Conservation (phyloP, 1,140 invertebrate species). For the Uloborus diversus region DNA sequence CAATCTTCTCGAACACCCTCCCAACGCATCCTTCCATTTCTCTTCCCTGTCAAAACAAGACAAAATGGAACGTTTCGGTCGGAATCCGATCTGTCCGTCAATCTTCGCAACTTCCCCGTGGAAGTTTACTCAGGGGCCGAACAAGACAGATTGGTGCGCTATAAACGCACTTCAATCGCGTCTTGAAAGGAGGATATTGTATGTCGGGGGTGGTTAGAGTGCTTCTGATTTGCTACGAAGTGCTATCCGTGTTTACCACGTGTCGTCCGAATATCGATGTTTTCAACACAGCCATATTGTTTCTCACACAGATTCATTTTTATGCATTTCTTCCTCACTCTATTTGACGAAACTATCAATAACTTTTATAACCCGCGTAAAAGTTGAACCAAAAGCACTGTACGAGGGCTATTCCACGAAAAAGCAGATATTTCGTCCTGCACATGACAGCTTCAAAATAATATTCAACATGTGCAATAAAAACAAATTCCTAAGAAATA, state of each 20-base stretch:
- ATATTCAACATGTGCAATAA: too few relatives aligned
- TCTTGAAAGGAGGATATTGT: not conserved
- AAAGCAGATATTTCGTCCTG: too few relatives aligned
- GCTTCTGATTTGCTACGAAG: not conserved
- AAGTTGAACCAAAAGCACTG: too few relatives aligned
- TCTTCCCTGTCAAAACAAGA: not conserved
- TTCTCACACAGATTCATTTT: too few relatives aligned
- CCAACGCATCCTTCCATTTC: not conserved
- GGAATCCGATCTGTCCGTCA: not conserved
- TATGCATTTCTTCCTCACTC: too few relatives aligned
- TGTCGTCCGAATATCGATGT: not conserved
- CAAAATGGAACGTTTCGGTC: not conserved
- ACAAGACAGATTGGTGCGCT: not conserved
- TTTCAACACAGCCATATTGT: not conserved
- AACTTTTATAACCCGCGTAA: too few relatives aligned
- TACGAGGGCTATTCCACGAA: too few relatives aligned
- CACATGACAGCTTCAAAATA: too few relatives aligned
- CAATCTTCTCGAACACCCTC: not conserved
- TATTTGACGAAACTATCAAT: too few relatives aligned
- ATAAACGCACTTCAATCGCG: not conserved
- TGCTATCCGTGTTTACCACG: not conserved
- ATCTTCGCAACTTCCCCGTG: not conserved
- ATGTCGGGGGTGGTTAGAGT: not conserved
- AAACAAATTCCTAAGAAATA: too few relatives aligned
- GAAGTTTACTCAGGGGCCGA: not conserved